Evolutionary conservation across 2,113 vertebrate genomes (phyloP).

Genomic region (Eulemur rufifrons): DNA sequence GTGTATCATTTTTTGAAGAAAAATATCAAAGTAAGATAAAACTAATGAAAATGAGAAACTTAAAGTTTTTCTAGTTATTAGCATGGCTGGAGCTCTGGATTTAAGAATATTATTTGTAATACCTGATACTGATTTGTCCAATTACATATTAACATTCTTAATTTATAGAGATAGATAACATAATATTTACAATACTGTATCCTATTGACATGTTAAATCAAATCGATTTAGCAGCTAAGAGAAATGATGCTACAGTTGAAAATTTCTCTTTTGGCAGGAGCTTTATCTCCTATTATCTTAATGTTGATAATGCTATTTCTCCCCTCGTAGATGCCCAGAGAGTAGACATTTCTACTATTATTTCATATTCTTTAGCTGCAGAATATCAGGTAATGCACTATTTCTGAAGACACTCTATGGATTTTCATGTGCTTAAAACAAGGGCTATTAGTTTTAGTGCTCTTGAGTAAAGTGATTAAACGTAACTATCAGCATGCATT

Average conservation of each 20-base stretch:
- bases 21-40: neutral
- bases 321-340: neutral
- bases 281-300: neutral
- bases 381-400: neutral
- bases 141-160: neutral
- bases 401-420: conserved; percentile 29
- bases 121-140: neutral
- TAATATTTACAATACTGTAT: neutral
- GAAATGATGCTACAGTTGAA: neutral
- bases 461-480: conserved; percentile 61
- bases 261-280: neutral
- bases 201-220: neutral
- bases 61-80: neutral
- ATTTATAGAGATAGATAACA: neutral
- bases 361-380: neutral
- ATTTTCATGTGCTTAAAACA: conserved; percentile 50
- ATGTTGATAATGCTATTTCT: neutral
- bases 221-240: neutral
- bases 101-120: neutral
- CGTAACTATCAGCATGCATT: conserved; percentile 43
- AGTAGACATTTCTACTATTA: neutral
- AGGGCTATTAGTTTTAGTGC: conserved; percentile 59
- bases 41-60: neutral
- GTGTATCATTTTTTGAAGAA: neutral
- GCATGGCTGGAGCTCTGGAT: neutral